Evolutionary conservation across 2,797 vertebrate genomes (phyloP).

Genomic region (Zalophus californianus): DNA sequence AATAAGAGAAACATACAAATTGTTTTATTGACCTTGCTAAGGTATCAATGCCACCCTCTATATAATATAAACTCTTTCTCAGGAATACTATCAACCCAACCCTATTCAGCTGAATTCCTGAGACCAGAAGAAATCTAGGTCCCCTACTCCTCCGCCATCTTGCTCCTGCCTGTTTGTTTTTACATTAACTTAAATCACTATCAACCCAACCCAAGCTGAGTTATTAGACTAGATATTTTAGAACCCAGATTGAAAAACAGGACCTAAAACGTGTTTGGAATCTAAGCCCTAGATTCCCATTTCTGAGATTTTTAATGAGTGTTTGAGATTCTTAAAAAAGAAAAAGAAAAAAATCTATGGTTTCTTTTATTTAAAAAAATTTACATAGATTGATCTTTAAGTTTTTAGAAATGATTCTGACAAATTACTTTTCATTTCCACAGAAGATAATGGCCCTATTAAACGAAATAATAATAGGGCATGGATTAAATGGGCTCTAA

Average conservation of each 20-base stretch:
- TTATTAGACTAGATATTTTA: not conserved
- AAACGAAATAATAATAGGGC: slow-evolving; percentile 79
- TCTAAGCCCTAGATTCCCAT: slow-evolving; percentile 30
- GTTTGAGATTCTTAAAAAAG: slow-evolving; percentile 39
- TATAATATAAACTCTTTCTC: not conserved
- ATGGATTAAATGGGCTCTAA: slow-evolving; percentile 79
- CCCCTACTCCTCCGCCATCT: too few species aligned
- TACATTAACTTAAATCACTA: not conserved
- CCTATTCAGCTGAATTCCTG: too few species aligned
- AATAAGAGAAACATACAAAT: not conserved
- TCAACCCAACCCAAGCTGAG: not conserved
- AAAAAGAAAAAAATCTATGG: not conserved
- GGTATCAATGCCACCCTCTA: not conserved
- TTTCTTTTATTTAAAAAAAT: slow-evolving; percentile 72
- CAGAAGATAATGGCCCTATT: slow-evolving; percentile 81
- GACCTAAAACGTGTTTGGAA: slow-evolving; percentile 34
- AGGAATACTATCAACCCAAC: not conserved
- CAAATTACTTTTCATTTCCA: slow-evolving; percentile 81
- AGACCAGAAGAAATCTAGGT: too few species aligned
- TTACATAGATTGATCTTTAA: slow-evolving; percentile 72
- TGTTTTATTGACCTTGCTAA: not conserved
- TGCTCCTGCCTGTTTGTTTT: too few species aligned
- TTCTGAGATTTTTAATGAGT: slow-evolving; percentile 71
- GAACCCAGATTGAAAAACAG: slow-evolving; percentile 34
- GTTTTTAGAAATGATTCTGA: slow-evolving; percentile 77